Evolutionary conservation across 2,888 invertebrate species (phyloP), one percentile per base, ranked within the genome.

Genomic region (Girardia tigrina): DNA sequence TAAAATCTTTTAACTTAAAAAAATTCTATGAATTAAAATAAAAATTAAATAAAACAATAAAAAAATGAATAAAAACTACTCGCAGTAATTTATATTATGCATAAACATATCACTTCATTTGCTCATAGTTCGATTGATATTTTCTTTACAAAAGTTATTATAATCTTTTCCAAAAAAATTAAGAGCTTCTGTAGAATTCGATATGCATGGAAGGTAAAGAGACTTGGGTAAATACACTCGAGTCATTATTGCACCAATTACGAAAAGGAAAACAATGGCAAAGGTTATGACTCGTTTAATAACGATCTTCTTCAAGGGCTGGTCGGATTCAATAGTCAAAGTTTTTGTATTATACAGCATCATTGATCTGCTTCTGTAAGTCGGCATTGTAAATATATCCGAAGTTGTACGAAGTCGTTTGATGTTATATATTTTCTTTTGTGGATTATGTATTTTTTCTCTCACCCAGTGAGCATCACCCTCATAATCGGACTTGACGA

Each of bases 371-470:
- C 56, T 56, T 56, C 56, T 56, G 23, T 56, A 20, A 20, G n/a
- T 56, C n/a, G 56, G 56, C n/a, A 8, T 56, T n/a, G n/a, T 56
- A 56, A 20, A 23, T 4, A 56, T 2, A 20, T n/a, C 56, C 4
- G 56, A 16, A 56, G 23, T 12, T 6, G 56, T 4, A 4, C n/a
- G n/a, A 4, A 23, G 56, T 16, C n/a, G n/a, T 56, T 56, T 56
- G 56, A 56, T 12, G 4, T 56, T 56, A 4, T 16, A 20, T 6
- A 56, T 56, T 56, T 56, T 56, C n/a, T 56, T 56, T 2, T 56
- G 6, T 4, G 56, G 56, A 56, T 56, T 56, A 56, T 56, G 56
- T 20, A 56, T 56, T 56, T 56, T 56, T 56, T 56, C 56, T 56
- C 56, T n/a, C n/a, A 56, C 56, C 56, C 56, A 56, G 23, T 4